Evolutionary conservation across 2,888 invertebrate species (phyloP).

Genomic region (Cactoblastis cactorum): DNA sequence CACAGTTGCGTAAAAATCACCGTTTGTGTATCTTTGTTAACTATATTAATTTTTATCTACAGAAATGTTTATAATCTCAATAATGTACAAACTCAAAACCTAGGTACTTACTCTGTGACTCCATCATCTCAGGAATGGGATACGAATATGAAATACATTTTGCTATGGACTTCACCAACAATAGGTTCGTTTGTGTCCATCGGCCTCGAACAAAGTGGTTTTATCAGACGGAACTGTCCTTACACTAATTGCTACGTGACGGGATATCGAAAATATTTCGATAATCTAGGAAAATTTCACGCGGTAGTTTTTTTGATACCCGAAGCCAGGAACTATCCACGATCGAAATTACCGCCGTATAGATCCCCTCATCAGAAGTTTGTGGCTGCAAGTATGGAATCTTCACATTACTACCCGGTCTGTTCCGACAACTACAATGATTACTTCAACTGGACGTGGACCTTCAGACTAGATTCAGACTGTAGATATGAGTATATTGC

Average conservation of each 20-base stretch:
- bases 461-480: slow-evolving; percentile 45
- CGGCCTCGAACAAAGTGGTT: slow-evolving; percentile 36
- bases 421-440: slow-evolving; percentile 32
- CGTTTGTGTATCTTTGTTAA: too few relatives aligned
- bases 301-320: slow-evolving; percentile 38
- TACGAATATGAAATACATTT: slow-evolving; percentile 37
- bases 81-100: not conserved
- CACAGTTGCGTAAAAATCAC: too few relatives aligned
- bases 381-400: slow-evolving; percentile 39
- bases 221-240: slow-evolving; percentile 36
- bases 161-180: slow-evolving; percentile 44
- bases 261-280: slow-evolving; percentile 24
- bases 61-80: not conserved
- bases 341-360: slow-evolving; percentile 21
- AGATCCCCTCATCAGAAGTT: slow-evolving; percentile 37
- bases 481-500: slow-evolving; percentile 39
- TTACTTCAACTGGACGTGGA: slow-evolving; percentile 54
- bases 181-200: slow-evolving; percentile 42
- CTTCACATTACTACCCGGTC: slow-evolving; percentile 39
- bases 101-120: too few relatives aligned
- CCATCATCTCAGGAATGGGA: too few relatives aligned
- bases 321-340: slow-evolving; percentile 25
- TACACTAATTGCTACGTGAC: slow-evolving; percentile 40
- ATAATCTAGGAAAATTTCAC: slow-evolving; percentile 34
- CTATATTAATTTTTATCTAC: too few relatives aligned